phyloP scores from a whole-genome alignment of 2,888 invertebrate genomes.

The Timandra comae region DNA sequence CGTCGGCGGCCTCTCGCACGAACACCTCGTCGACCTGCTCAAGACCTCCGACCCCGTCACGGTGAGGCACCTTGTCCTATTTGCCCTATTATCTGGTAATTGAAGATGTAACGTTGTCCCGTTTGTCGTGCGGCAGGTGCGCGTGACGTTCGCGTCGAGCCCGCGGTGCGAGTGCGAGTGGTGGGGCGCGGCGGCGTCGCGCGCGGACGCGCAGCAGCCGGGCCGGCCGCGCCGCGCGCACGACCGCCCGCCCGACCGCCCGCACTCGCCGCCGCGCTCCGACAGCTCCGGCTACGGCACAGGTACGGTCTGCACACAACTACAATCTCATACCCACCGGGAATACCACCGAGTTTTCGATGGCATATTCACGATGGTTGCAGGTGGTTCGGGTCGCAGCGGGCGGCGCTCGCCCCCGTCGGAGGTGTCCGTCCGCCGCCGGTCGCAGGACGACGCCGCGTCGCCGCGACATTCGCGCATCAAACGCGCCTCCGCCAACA shows the following conservation, averaged over 20 bases:
- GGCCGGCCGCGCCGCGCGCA: constrained; percentile 80
- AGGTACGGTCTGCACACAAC: too few species aligned
- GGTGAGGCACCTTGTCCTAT: too few species aligned
- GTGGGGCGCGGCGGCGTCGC: constrained; percentile 46
- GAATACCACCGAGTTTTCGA: too few species aligned
- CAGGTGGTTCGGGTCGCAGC: constrained; percentile 71
- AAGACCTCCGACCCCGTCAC: constrained; percentile 93
- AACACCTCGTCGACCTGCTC: constrained; percentile 94
- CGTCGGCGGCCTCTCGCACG: constrained; percentile 91
- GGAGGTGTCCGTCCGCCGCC: constrained; percentile 43
- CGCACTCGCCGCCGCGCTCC: constrained; percentile 87
- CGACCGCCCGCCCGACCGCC: constrained; percentile 84
- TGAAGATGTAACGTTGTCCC: too few species aligned
- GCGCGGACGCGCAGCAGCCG: constrained; percentile 69
- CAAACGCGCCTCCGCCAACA: constrained; percentile 50
- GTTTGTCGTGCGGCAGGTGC: too few species aligned
- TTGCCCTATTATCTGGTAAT: too few species aligned
- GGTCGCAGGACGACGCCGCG: constrained; percentile 52
- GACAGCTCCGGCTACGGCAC: constrained; percentile 92
- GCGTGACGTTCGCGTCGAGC: constrained; percentile 65
- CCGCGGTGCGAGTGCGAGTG: constrained; percentile 78
- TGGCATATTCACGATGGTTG: too few species aligned
- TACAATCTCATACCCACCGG: too few species aligned
- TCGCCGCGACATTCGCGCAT: constrained; percentile 42
- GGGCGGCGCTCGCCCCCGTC: constrained; percentile 49